These are phyloP conservation scores for Pseudomyrmex flavicornis DNA, from an alignment of 1,140 invertebrate species.

Conservation along the genomic window DNA sequence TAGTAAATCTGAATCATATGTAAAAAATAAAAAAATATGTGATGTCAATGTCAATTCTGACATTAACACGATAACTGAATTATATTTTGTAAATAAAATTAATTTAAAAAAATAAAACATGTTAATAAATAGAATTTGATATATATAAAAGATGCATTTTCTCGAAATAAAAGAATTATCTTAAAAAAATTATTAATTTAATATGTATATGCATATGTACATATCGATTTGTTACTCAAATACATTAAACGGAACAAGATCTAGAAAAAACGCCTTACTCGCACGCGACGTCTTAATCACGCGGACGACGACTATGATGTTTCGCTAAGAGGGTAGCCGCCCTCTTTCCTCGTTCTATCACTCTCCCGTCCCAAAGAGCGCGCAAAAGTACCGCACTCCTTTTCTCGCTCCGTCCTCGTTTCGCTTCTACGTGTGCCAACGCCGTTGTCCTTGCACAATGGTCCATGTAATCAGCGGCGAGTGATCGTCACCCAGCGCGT, in stretches of 20 bases:
- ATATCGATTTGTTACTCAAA: background rate
- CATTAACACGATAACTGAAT: no score
- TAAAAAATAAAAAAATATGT: no score
- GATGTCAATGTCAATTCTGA: no score
- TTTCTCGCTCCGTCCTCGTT: slow-evolving; percentile 33
- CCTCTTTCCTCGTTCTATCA: slow-evolving; percentile 17
- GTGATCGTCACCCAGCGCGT: slow-evolving; percentile 73
- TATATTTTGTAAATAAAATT: no score
- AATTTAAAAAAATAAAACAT: no score
- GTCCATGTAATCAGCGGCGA: slow-evolving; percentile 78
- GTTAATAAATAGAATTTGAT: no score
- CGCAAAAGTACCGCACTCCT: slow-evolving; percentile 34
- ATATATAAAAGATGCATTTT: background rate
- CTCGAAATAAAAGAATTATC: background rate
- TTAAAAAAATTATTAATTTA: background rate
- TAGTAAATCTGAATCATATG: no score
- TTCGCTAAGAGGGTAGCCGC: background rate
- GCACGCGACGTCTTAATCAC: slow-evolving; percentile 18
- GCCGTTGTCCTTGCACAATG: slow-evolving; percentile 77
- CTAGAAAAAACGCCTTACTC: background rate
- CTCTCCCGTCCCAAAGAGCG: slow-evolving; percentile 30
- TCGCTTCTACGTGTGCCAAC: slow-evolving; percentile 50
- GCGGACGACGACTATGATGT: slow-evolving; percentile 14
- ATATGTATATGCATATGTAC: background rate
- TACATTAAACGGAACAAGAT: slow-evolving; percentile 3